Evolutionary conservation across 2,113 vertebrate genomes (phyloP), one percentile per base, ranked within the genome.

Genomic region (Mionectes macconnelli): DNA sequence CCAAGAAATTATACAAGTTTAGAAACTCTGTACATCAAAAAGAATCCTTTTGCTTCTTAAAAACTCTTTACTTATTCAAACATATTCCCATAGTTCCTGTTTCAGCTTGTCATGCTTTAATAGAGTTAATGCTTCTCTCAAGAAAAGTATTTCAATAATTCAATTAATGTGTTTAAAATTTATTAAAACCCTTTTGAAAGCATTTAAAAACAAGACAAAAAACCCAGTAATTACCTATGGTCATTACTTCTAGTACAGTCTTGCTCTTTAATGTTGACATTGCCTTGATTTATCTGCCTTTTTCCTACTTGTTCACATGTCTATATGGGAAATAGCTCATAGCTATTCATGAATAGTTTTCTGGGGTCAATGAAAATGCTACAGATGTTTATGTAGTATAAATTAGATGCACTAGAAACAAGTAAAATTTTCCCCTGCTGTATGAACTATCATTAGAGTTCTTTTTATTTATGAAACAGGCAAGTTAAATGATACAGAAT

Each of bases 401-500:
- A 94, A 95, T 67, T 53, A 73, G 62, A 50, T 33, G 3, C 17
- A 67, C 52, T 59, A 78, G 23, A 80, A 91, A 42, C 2, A 76
- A 66, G 27, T 15, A 47, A 8, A 66, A 10, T 44, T 91, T 84
- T 39, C 12, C 3, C 25, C 18, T 72, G 5, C 12, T 70, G 3
- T 57, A 21, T 47, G 11, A 60, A 8, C 24, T 45, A 33, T 53
- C 22, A 57, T 73, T 64, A 52, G 24, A 70, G 14, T 25, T 63
- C 17, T 59, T 93, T 90, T 66, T 52, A 40, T 92, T 93, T 89
- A 70, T 60, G 47, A 70, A 96, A 86, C 30, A 68, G 64, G 4
- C 23, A 59, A 88, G 18, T 42, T 95, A 95, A 95, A 67, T 87
- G n/a, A 20, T 76, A 39, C 31, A 90, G 56, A 92, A 78, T 96